These are phyloP conservation scores for Thysanoteuthis rhombus DNA, from an alignment of 2,888 invertebrate genomes.

Conservation along the genomic window DNA sequence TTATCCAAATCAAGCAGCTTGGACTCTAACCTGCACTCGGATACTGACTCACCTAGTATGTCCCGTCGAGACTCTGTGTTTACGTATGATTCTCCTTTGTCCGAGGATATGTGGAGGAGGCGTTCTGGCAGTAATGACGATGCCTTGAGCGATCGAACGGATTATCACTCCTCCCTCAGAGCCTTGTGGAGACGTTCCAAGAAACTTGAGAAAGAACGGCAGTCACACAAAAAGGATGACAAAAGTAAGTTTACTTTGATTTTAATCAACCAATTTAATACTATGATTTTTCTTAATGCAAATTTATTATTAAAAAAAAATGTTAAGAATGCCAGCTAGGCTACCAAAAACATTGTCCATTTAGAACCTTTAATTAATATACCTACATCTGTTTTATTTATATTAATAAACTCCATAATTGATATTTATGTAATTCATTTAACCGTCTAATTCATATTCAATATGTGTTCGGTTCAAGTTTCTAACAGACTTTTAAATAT, in stretches of 20 bases:
- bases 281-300: no score
- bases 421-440: no score
- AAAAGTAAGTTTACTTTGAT: constrained; percentile 21
- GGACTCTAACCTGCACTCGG: constrained; percentile 35
- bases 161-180: constrained; percentile 19
- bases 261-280: no score
- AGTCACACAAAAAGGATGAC: constrained; percentile 18
- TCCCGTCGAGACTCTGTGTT: not conserved
- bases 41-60: not conserved
- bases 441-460: no score
- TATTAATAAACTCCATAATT: no score
- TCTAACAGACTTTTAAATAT: no score
- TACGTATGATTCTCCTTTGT: not conserved
- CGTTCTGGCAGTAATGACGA: constrained; percentile 20
- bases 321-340: no score
- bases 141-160: not conserved
- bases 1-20: constrained; percentile 34
- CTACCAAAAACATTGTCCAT: no score
- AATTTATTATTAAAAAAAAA: no score
- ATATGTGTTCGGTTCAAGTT: no score
- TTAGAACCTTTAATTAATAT: no score
- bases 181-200: constrained; percentile 17
- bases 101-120: constrained; percentile 14
- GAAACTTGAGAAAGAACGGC: constrained; percentile 22
- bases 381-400: no score